Base-by-base conservation (phyloP, 1,140 invertebrate genomes). In the Eulimnadia texana region DNA sequence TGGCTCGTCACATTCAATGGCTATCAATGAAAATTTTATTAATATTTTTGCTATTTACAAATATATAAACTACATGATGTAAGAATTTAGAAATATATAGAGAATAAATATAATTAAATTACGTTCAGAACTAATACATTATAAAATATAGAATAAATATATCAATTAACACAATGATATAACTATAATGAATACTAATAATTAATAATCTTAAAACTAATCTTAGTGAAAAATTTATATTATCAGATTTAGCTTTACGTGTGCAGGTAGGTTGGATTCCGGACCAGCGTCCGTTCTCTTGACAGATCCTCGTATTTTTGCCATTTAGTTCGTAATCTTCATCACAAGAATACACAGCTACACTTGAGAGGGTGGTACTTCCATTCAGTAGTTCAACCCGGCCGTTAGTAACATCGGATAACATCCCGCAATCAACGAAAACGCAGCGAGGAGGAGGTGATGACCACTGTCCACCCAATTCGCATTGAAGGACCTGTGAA, bases 341-440 rank as follows among this genome's bases (percentile, higher is more conserved):
- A 47, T 83, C 79, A 69, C 93, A 97, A 33, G 76, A 78, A 71
- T 93, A 95, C 60, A 80, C 78, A 0, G 84, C 82, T 11, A 84
- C 69, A 50, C 85, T 86, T 6, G 81, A 82, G 27, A 86, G 84
- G 0, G 84, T 90, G 0, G 84, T 90, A 0, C 67, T 67, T 20
- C 79, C 82, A 67, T 89, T 90, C 0, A 85, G 69, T 0, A 92
- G 72, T 16, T 78, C 74, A 61, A 84, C 82, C 13, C 77, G 75
- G 2, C 90, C 90, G 64, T 88, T 83, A 68, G 85, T 79, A 1
- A 90, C 80, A 56, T 84, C 78, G 0, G 83, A 81, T 0, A 90
- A 89, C 13, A 82, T 79, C 0, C 89, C 88, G 71, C 93, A 96
- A 69, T 94, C 89, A 0, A 94, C 81, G 70, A 88, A 93, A 70